Conservation (phyloP, 2,797 vertebrate species). For the Capromys pilorides region DNA sequence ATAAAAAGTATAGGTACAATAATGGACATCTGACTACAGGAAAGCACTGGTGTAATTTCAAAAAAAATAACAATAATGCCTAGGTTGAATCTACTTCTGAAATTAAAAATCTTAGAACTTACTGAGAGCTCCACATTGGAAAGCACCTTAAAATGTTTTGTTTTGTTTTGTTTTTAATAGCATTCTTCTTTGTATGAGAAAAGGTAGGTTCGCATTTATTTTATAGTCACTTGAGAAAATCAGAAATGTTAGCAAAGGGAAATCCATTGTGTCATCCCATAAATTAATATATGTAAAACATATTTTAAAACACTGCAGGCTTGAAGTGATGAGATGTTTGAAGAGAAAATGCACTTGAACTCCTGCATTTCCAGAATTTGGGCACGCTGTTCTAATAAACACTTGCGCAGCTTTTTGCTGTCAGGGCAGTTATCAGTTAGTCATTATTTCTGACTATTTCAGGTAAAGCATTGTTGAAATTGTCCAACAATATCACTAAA, state of each 20-base stretch:
- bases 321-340: neutral
- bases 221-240: neutral
- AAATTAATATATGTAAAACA: conserved; percentile 35
- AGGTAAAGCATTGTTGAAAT: conserved; percentile 14
- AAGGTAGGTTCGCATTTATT: neutral
- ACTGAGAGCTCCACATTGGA: neutral
- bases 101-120: neutral
- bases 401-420: neutral
- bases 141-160: neutral
- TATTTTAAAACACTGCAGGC: neutral
- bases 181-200: neutral
- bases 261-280: neutral
- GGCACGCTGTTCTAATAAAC: neutral
- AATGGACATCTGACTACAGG: neutral
- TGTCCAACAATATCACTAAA: conserved; percentile 36
- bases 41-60: neutral
- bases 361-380: conserved; percentile 14
- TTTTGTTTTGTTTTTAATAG: neutral
- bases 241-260: conserved; percentile 42
- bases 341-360: conserved; percentile 4
- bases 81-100: conserved; percentile 54
- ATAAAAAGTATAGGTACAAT: neutral
- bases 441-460: conserved; percentile 38
- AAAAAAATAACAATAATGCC: conserved; percentile 20
- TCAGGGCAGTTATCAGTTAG: neutral